Evolutionary conservation across 1,140 invertebrate species (phyloP).

Genomic region (Teleogryllus occipitalis): DNA sequence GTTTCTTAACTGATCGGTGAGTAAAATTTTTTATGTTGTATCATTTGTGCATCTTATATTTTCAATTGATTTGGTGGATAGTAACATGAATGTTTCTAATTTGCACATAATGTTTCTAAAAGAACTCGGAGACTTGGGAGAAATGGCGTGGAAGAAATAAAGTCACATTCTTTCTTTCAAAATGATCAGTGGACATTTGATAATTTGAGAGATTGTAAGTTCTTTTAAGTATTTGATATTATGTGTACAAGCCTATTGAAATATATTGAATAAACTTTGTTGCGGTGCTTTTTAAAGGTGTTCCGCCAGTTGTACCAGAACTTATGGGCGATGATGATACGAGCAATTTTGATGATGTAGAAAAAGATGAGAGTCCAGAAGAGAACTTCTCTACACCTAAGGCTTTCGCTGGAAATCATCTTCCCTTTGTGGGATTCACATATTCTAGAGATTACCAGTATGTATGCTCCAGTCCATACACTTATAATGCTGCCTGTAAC

Average conservation of each 20-base stretch:
- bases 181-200: slow-evolving; percentile 98
- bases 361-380: slow-evolving; percentile 79
- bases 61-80: background rate
- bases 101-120: background rate
- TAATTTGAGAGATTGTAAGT: slow-evolving; percentile 73
- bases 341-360: slow-evolving; percentile 96
- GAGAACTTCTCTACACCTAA: slow-evolving; percentile 93
- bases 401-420: slow-evolving; percentile 95
- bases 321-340: slow-evolving; percentile 94
- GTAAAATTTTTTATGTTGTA: background rate
- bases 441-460: slow-evolving; percentile 84
- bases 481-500: no score
- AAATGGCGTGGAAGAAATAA: slow-evolving; percentile 93
- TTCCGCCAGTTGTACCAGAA: slow-evolving; percentile 94
- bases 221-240: no score
- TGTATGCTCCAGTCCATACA: slow-evolving; percentile 16
- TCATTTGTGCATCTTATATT: background rate
- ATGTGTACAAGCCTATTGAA: no score
- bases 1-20: slow-evolving; percentile 77
- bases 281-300: slow-evolving; percentile 40
- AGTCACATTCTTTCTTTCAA: slow-evolving; percentile 87
- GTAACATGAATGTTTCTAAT: background rate
- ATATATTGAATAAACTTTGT: background rate
- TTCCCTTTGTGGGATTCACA: slow-evolving; percentile 98
- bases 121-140: slow-evolving; percentile 75